Evolutionary conservation across 1,140 invertebrate genomes (phyloP), one percentile per base, ranked within the genome.

Genomic region (Monomorium pharaonis): DNA sequence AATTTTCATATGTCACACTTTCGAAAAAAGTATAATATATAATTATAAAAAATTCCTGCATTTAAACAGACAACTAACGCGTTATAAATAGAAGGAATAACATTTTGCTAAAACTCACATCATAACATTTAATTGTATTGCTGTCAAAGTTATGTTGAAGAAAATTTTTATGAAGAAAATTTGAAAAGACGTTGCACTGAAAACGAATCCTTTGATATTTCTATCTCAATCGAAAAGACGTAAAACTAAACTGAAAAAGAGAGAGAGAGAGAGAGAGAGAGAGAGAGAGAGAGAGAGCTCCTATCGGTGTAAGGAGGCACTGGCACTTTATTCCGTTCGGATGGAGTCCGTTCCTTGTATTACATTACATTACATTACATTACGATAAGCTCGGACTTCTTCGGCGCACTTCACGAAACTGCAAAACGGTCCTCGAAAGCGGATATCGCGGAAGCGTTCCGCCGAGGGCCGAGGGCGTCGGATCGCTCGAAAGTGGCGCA

Each of bases 361-460:
- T 81, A 70, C 47, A 67, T 70, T 80, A 27, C 24, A 81, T 81
- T 81, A 70, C 47, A 67, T 70, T 80, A 27, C 24, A 21, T 42
- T 76, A 30, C 33, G 56, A 42, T 63, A 77, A 77, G 58, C 58
- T 18, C 42, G 18, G 37, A 81, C 49, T 30, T n/a, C 67, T 56
- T 70, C 33, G 42, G 14, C 16, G 65, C 24, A 21, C 21, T 58
- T 33, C 63, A n/a, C 27, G 37, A 84, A 84, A 76, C 24, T 27
- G 58, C 51, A 21, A 84, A 84, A 84, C 30, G 72, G 60, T 74
- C 54, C 14, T 62, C 70, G 80, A 84, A 62, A 18, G 78, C 37
- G 62, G 44, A 72, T 58, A 70, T 81, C 21, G 51, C 30, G 27
- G 24, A 58, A 60, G 30, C 60, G 80, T 72, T 87, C n/a, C n/a